Base-by-base conservation (phyloP, 2,797 vertebrate species). In the Gymnoscopelus braueri region DNA sequence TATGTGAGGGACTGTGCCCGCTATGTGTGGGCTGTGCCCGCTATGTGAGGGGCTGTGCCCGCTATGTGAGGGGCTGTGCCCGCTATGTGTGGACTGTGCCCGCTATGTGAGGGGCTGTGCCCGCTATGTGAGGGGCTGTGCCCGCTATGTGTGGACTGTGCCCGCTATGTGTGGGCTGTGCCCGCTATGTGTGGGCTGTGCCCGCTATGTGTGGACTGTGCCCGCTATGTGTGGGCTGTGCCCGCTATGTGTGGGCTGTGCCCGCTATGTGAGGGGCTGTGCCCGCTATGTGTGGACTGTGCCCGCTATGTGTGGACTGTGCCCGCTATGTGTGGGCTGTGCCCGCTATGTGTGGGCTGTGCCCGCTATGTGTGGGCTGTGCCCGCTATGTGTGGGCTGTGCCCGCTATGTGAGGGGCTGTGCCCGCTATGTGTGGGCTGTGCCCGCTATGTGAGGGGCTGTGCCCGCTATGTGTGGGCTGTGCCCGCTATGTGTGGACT, bases 21-120 rank as follows among this genome's bases (percentile, higher is more conserved):
- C 26, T n/a, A n/a, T n/a, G 19, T 19, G 19, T 19, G 19, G 96
- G 96, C 52, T 97, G 96, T 32, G 96, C 95, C 24, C 95, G 96
- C 2, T 96, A 1, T 19, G 19, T 19, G 19, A 1, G 19, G 19
- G 19, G n/a, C 19, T 1, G 1, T 19, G 35, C 19, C 19, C 19
- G 19, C 19, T 6, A 1, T 39, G 5, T 32, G 7, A 5, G 4
- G 96, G 0, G n/a, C 52, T 97, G 96, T 35, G 96, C 95, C 24
- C 39, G 8, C 39, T 44, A 1, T 44, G 39, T 10, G 35, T 95
- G 97, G 96, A 96, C 52, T 97, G 96, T 35, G 96, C 95, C 26
- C 26, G 26, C 26, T 29, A 2, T 29, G 26, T 29, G 26, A 95
- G 97, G 26, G 26, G 1, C 26, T 29, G 26, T 29, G 26, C 26